A percentile compares a stretch with the other conserved stretches of the same genome.
These are phyloP conservation scores for Drosophila hamatofila DNA, from an alignment of 2,888 invertebrate genomes.

Conservation along the genomic window DNA sequence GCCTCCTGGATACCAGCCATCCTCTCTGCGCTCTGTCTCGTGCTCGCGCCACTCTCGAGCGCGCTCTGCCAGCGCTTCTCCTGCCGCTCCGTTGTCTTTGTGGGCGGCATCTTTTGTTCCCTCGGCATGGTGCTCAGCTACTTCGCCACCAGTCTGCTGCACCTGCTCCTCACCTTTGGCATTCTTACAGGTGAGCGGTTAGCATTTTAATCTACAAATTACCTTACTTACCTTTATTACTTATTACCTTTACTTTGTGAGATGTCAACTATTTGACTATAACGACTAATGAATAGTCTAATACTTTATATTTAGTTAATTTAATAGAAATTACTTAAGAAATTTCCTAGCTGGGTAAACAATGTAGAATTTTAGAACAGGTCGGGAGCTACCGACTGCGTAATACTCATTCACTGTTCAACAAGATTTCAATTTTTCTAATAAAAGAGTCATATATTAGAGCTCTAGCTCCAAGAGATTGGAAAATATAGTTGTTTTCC, in stretches of 20 bases:
- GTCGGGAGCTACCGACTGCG: too few relatives aligned
- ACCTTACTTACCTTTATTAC: neutral
- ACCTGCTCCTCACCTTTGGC: conserved; percentile 90
- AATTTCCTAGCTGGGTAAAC: neutral
- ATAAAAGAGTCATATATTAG: too few relatives aligned
- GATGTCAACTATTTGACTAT: neutral
- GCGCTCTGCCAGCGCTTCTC: conserved; percentile 90
- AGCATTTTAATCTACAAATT: neutral
- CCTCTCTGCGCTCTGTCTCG: conserved; percentile 90
- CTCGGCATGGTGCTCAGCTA: conserved; percentile 89
- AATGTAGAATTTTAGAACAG: too few relatives aligned
- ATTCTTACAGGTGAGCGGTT: conserved; percentile 88
- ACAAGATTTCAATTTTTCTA: too few relatives aligned
- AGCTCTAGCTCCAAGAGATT: too few relatives aligned
- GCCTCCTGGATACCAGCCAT: conserved; percentile 94
- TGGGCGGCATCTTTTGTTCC: conserved; percentile 90
- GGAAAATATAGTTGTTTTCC: too few relatives aligned
- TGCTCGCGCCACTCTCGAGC: conserved; percentile 91
- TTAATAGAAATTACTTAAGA: neutral
- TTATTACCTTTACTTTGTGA: neutral
- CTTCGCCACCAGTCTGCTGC: conserved; percentile 89
- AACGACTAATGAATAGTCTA: neutral
- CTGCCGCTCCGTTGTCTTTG: conserved; percentile 90
- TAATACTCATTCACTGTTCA: too few relatives aligned
- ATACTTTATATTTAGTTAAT: neutral